phyloP scores from a whole-genome alignment of 1,140 invertebrate species.

The Cyclargus thomasi region DNA sequence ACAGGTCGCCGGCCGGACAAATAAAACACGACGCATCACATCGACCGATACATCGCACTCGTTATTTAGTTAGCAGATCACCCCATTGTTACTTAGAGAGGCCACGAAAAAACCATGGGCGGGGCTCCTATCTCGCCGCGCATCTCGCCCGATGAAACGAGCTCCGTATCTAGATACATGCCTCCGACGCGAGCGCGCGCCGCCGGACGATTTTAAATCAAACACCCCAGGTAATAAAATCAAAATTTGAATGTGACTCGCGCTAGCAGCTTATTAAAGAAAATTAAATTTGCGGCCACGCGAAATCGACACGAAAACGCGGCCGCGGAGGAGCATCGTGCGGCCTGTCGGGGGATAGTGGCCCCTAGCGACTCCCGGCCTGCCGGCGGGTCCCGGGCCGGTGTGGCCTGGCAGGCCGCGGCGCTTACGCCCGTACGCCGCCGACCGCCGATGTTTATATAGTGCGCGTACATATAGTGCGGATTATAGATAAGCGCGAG shows the following conservation, averaged over 20 bases:
- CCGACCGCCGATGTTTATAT: slow-evolving; percentile 54
- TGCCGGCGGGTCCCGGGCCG: slow-evolving; percentile 31
- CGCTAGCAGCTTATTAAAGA: slow-evolving; percentile 64
- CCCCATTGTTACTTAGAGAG: slow-evolving; percentile 70
- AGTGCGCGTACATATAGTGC: slow-evolving; percentile 64
- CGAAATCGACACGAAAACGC: slow-evolving; percentile 65
- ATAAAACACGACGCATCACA: slow-evolving; percentile 54
- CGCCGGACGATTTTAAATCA: slow-evolving; percentile 32
- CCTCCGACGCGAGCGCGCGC: slow-evolving; percentile 44
- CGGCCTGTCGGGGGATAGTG: slow-evolving; percentile 37
- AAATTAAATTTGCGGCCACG: slow-evolving; percentile 73
- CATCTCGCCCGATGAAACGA: slow-evolving; percentile 67
- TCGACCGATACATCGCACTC: slow-evolving; percentile 60
- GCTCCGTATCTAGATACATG: slow-evolving; percentile 67
- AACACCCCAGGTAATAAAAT: slow-evolving; percentile 34
- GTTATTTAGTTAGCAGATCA: slow-evolving; percentile 74
- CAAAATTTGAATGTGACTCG: slow-evolving; percentile 26
- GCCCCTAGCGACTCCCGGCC: slow-evolving; percentile 40
- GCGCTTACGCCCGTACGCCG: slow-evolving; percentile 39
- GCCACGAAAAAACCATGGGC: slow-evolving; percentile 73
- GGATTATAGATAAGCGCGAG: slow-evolving; percentile 70
- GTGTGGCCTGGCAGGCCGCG: slow-evolving; percentile 33
- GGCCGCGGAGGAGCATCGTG: slow-evolving; percentile 42
- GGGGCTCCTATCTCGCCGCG: slow-evolving; percentile 56
- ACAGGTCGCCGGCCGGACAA: slow-evolving; percentile 32